A percentile compares a stretch with the other conserved stretches of the same genome.
Conservation (phyloP, 2,797 vertebrate species). For the Sebastes iracundus region DNA sequence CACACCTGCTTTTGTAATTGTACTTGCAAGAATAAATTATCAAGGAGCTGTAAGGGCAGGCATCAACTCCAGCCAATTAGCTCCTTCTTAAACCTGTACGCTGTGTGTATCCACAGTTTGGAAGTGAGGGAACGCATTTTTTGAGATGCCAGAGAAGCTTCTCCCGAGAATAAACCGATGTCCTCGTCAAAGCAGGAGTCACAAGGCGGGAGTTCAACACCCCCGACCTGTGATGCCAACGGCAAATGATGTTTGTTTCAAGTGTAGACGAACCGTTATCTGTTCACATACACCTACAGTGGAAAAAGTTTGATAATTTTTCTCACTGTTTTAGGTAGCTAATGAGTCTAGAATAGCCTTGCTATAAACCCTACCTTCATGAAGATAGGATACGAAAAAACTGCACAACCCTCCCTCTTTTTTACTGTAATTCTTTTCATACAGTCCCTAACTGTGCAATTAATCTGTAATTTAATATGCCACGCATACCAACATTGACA, state of each 20-base stretch:
- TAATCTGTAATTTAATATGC: conserved; percentile 1
- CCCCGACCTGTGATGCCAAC: conserved; percentile 15
- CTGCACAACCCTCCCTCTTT: neutral
- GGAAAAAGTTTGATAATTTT: neutral
- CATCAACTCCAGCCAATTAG: conserved; percentile 45
- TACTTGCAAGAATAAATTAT: conserved; percentile 69
- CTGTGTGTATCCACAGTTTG: conserved; percentile 27
- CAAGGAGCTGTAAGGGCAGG: conserved; percentile 29
- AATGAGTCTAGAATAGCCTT: neutral
- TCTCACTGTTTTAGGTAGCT: neutral
- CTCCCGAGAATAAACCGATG: conserved; percentile 38
- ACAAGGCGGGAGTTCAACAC: conserved; percentile 53
- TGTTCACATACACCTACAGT: neutral
- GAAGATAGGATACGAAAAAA: neutral
- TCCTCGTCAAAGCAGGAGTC: conserved; percentile 59
- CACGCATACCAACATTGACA: neutral
- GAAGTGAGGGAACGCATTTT: conserved; percentile 16
- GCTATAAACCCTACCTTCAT: neutral
- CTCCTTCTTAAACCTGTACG: conserved; percentile 35
- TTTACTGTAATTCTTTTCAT: neutral
- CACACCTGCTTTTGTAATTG: conserved; percentile 51
- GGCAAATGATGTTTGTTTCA: conserved; percentile 36
- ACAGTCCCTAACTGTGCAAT: neutral
- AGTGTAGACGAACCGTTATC: neutral
- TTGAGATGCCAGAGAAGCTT: conserved; percentile 38